Base-by-base conservation (phyloP, 2,797 vertebrate species). In the Sebastes minor region DNA sequence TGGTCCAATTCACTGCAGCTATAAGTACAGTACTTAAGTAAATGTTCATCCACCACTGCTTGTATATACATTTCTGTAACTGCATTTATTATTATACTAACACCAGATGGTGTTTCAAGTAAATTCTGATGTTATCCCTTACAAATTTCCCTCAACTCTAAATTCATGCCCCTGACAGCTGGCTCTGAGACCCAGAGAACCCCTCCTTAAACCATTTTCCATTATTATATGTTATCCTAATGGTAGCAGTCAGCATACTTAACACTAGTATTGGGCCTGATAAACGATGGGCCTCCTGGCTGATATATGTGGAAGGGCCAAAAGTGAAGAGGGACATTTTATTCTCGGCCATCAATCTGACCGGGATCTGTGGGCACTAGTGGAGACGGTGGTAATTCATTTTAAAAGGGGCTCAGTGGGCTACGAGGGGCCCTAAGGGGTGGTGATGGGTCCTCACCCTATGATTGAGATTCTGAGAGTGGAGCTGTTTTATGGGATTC, bases 141-240 rank as follows among this genome's bases (percentile, higher is more conserved):
- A 22, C 11, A 86, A 32, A 78, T 55, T 32, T 25, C n/a, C 33
- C 25, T 66, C n/a, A 75, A 33, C 46, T 85, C 46, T 84, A 63
- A 88, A 85, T 78, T 60, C 42, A 28, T 61, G 12, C 46, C 66
- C 4, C 10, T 78, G 49, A 82, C 76, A 85, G 57, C 70, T 84
- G 78, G 62, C 68, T 78, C 13, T 57, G 57, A 74, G 49, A 81
- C 78, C 33, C 66, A 67, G 27, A 56, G 27, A 74, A 49, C 42
- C 67, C 70, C 56, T 72, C 68, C 38, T 62, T 67, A 82, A 82
- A 86, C 71, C 71, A 46, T 88, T 84, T 94, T 88, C 88, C 80
- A 90, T 89, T 91, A 90, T 93, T 89, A 87, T 86, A 89, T 91
- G 88, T 91, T 92, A 88, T 94, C 86, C 85, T 89, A 94, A 92